Base-by-base conservation (phyloP, 2,888 invertebrate species). In the Poecilus cupreus region DNA sequence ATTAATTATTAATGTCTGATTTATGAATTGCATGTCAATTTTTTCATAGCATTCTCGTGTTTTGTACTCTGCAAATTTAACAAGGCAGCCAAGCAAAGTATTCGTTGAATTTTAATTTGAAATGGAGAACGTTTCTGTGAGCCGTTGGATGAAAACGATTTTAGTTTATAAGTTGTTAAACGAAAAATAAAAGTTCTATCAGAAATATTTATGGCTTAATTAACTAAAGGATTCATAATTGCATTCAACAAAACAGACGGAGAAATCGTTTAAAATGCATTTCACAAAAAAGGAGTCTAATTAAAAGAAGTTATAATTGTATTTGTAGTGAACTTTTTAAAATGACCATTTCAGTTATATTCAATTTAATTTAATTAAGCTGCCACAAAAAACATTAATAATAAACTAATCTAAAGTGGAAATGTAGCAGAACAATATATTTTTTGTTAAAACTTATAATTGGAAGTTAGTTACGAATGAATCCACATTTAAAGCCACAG, bases 1-100 rank as follows among this genome's bases (percentile, higher is more conserved):
- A 68, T 68, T 39, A 68, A 68, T 68, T 39, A 68, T 68, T 68
- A 68, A 68, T 39, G n/a, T 68, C 10, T 60, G 60, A 68, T 68
- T 68, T 68, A 68, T 37, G 68, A 39, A 18, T 18, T 68, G 39
- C 39, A 43, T 68, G 68, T 68, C 18, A 39, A 39, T 39, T 39
- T 68, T 68, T 22, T 68, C 22, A 60, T 11, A 54, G n/a, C 22
- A 37, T 32, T 32, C 37, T 16, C 32, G 18, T 64, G 37, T 64
- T 64, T 64, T 64, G 64, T 64, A 32, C 13, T 49, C 20, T 13
- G 26, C 32, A 32, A 16, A 49, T 16, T 49, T 49, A 49, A 49
- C 16, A 6, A 49, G 49, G 49, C 6, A 49, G 16, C n/a, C n/a
- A 49, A 64, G 32, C 64, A 64, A 37, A 68, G 37, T 37, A 10